Evolutionary conservation across 2,113 vertebrate genomes (phyloP).

Genomic region (Pontoporia blainvillei): DNA sequence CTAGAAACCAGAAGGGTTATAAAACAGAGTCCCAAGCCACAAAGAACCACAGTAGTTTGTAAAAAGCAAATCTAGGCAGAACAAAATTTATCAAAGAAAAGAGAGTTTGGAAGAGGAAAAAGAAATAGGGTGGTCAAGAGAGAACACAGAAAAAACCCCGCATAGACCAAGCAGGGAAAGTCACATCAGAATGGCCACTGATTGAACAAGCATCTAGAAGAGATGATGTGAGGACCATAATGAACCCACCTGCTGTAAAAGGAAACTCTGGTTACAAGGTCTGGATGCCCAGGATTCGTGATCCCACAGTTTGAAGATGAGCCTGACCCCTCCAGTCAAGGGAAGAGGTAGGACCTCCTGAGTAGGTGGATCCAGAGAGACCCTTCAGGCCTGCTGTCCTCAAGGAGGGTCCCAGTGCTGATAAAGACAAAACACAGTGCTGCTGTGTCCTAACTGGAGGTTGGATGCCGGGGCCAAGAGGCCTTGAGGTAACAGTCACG

Average conservation of each 20-base stretch:
- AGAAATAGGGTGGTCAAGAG: neutral
- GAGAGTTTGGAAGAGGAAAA: neutral
- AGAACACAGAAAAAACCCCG: neutral
- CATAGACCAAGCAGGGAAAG: neutral
- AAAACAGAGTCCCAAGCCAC: neutral
- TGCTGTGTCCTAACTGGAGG: neutral
- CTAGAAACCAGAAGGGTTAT: neutral
- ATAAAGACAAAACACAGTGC: neutral
- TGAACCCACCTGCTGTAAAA: neutral
- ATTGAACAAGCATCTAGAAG: neutral
- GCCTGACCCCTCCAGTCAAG: neutral
- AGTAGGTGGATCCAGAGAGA: neutral
- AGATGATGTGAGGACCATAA: neutral
- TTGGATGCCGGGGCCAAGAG: neutral
- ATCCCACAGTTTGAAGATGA: neutral
- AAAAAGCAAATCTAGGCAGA: neutral
- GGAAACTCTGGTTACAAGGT: neutral
- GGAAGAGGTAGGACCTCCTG: neutral
- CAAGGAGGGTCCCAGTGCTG: neutral
- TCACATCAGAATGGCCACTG: neutral
- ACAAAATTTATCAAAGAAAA: neutral
- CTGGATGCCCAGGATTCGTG: neutral
- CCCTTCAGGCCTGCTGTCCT: neutral
- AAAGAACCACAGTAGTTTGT: neutral
- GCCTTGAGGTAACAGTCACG: neutral